These are phyloP conservation scores for Nyctereutes procyonoides DNA, from an alignment of 2,113 vertebrate species.

Conservation along the genomic window DNA sequence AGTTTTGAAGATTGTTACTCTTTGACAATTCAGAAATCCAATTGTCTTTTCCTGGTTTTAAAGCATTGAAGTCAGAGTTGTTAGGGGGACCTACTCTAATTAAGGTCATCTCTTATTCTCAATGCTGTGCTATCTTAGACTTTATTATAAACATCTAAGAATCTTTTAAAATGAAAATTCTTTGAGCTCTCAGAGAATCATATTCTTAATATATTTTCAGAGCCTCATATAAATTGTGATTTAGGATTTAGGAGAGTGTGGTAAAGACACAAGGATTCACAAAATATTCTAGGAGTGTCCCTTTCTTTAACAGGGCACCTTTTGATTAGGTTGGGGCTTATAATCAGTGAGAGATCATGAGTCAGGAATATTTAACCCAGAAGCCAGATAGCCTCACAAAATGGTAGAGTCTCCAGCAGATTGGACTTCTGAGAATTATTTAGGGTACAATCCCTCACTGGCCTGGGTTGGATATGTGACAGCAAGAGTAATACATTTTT, in stretches of 20 bases:
- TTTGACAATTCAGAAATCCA: conserved; percentile 16
- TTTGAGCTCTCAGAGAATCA: neutral
- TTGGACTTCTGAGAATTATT: neutral
- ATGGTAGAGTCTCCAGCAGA: neutral
- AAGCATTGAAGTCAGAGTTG: neutral
- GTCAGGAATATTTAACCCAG: neutral
- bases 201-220: neutral
- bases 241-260: neutral
- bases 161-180: neutral
- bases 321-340: neutral
- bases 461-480: neutral
- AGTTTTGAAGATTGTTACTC: neutral
- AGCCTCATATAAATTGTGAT: neutral
- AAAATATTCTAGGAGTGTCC: neutral
- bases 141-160: neutral
- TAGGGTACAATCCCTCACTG: neutral
- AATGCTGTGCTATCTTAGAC: neutral
- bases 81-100: neutral
- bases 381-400: neutral
- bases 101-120: neutral
- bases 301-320: neutral
- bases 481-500: neutral
- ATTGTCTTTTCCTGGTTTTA: neutral
- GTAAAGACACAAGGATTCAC: neutral
- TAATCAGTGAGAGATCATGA: neutral